These are phyloP conservation scores for Drosophila kanapiae DNA, from an alignment of 1,140 invertebrate species.

Conservation along the genomic window DNA sequence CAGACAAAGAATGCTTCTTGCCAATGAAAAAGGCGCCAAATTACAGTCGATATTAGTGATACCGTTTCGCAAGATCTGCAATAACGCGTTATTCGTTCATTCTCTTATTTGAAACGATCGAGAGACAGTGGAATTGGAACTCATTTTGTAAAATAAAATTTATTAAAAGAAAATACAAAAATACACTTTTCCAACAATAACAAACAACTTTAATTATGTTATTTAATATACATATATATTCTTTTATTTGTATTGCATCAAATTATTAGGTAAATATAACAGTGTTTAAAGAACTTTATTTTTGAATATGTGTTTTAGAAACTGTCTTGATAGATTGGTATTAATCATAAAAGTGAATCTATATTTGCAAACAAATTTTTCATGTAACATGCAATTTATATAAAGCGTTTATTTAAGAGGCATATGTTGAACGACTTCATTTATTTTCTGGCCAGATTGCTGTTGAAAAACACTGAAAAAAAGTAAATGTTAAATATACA, in stretches of 20 bases:
- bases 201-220: background rate
- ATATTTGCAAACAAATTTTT: conserved; percentile 21
- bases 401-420: conserved; percentile 22
- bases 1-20: conserved; percentile 15
- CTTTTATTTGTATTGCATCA: conserved; percentile 36
- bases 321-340: conserved; percentile 36
- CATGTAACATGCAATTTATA: conserved; percentile 7
- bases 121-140: background rate
- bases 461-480: conserved; percentile 40
- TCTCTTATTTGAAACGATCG: conserved; percentile 22
- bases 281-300: conserved; percentile 44
- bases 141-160: background rate
- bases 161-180: background rate
- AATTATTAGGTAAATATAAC: conserved; percentile 41
- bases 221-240: conserved; percentile 15
- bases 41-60: conserved; percentile 3
- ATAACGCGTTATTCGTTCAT: background rate
- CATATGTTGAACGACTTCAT: conserved; percentile 15
- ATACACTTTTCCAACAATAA: background rate
- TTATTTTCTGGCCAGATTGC: conserved; percentile 29
- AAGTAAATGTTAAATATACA: background rate
- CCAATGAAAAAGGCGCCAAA: conserved; percentile 42
- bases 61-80: conserved; percentile 15
- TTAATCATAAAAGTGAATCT: conserved; percentile 35
- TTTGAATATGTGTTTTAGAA: conserved; percentile 46